Percentiles rank a stretch among this genome's conserved stretches.
Conservation (phyloP, 2,113 vertebrate genomes). For the Boleophthalmus pectinirostris region DNA sequence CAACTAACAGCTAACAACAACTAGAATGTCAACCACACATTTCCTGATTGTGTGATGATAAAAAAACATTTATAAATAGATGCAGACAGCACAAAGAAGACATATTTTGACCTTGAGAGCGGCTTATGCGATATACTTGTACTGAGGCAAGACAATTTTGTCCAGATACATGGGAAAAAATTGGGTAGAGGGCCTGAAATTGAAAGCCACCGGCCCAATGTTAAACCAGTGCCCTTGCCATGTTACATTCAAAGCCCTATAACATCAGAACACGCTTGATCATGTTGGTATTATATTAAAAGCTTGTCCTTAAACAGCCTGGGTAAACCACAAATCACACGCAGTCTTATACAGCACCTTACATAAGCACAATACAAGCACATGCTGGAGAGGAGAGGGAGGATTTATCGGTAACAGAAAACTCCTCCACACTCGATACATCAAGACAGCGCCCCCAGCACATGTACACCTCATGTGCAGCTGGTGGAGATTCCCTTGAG, state of each 20-base stretch:
- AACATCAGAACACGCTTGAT: not conserved
- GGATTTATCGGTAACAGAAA: conserved; percentile 16
- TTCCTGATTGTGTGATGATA: no score
- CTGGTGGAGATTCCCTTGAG: conserved; percentile 13
- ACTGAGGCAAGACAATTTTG: no score
- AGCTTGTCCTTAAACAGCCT: not conserved
- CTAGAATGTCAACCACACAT: no score
- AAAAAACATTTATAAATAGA: no score
- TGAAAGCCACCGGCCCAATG: not conserved
- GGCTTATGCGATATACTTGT: no score
- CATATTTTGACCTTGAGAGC: no score
- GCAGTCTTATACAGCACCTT: conserved; percentile 5
- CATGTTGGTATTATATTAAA: not conserved
- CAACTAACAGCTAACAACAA: no score
- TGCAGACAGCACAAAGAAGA: no score
- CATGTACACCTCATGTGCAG: conserved; percentile 20
- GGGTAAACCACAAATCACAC: conserved; percentile 13
- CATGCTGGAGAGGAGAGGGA: conserved; percentile 1
- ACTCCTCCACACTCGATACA: conserved; percentile 38
- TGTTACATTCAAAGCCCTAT: not conserved
- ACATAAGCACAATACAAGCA: conserved; percentile 24
- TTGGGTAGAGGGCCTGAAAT: no score
- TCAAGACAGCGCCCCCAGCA: conserved; percentile 7
- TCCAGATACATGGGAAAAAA: no score
- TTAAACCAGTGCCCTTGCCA: not conserved